These are phyloP conservation scores for Lasioglossum marginatum DNA, from an alignment of 2,888 invertebrate species.

Conservation along the genomic window DNA sequence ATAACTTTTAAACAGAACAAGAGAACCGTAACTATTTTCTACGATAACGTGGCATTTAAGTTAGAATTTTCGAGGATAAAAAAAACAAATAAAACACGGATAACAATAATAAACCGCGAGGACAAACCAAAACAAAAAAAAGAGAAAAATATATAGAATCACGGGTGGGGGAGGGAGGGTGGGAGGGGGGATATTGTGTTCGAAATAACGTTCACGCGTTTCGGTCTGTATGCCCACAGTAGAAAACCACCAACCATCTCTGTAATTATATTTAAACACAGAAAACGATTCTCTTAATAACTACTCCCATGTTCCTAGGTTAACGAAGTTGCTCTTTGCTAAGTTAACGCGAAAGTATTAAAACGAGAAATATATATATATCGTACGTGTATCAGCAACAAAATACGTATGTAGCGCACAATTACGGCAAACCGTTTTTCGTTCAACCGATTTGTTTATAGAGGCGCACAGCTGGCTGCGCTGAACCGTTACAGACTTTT, in stretches of 20 bases:
- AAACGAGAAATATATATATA: background rate
- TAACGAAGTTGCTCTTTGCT: conserved; percentile 48
- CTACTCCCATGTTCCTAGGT: conserved; percentile 57
- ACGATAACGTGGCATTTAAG: conserved; percentile 45
- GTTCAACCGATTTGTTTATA: conserved; percentile 36
- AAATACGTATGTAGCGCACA: conserved; percentile 41
- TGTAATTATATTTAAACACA: conserved; percentile 26
- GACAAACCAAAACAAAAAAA: background rate
- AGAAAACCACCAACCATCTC: conserved; percentile 24
- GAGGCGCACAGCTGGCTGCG: conserved; percentile 29
- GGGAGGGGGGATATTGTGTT: conserved; percentile 4
- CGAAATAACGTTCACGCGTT: conserved; percentile 16
- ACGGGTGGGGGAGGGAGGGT: background rate
- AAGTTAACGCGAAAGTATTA: conserved; percentile 50
- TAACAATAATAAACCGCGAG: background rate
- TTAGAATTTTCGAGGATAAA: conserved; percentile 1
- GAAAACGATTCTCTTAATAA: conserved; percentile 45
- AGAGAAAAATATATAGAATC: background rate
- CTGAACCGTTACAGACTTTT: conserved; percentile 21
- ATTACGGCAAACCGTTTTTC: conserved; percentile 40
- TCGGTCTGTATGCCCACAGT: conserved; percentile 10
- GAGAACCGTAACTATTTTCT: conserved; percentile 50
- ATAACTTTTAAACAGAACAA: conserved; percentile 29
- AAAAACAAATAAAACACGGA: background rate
- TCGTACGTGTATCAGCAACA: background rate